Conservation (phyloP, 2,113 vertebrate genomes). For the Isichthys henryi region DNA sequence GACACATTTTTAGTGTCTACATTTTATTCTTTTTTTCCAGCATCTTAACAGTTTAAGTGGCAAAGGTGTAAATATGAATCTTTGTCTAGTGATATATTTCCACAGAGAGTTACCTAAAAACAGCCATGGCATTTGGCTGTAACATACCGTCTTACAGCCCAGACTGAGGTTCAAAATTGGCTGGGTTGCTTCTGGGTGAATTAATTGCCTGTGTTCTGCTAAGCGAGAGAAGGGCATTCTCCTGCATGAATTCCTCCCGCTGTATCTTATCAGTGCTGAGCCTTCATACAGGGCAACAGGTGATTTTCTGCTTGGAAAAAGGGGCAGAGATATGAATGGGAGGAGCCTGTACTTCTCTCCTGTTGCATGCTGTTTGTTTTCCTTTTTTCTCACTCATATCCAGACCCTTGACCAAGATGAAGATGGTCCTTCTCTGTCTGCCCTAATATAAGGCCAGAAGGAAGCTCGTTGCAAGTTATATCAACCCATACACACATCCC, state of each 20-base stretch:
- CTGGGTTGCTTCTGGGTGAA: background rate
- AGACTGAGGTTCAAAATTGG: background rate
- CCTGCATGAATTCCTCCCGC: background rate
- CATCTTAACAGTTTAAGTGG: background rate
- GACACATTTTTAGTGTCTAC: background rate
- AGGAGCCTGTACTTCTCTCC: background rate
- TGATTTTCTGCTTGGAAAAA: background rate
- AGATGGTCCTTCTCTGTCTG: background rate
- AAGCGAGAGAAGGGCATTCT: background rate
- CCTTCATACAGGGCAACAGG: background rate
- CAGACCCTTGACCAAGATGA: background rate
- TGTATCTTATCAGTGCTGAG: background rate
- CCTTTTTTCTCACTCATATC: background rate
- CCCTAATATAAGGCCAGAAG: background rate
- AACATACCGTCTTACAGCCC: background rate
- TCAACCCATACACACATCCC: background rate
- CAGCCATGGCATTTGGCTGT: background rate
- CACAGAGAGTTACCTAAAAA: background rate
- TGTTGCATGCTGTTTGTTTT: background rate
- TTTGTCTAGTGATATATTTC: background rate
- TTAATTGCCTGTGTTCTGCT: background rate
- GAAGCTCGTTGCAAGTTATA: background rate
- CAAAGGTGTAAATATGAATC: background rate
- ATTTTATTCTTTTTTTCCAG: background rate
- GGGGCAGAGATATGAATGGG: background rate